phyloP scores from a whole-genome alignment of 2,888 invertebrate species.

The Adineta ricciae region DNA sequence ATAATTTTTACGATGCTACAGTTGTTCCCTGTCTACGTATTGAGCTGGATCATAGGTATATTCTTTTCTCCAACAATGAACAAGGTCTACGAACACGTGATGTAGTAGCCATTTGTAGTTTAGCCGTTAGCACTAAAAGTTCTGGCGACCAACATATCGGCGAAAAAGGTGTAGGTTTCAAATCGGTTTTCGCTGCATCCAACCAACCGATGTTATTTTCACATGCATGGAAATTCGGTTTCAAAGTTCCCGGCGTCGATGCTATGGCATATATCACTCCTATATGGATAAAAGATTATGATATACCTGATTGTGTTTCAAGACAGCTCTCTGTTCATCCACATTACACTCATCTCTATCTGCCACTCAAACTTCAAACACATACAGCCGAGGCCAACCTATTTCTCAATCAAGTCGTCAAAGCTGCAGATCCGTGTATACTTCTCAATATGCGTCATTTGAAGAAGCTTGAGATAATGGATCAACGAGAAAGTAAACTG shows the following conservation, averaged over 20 bases:
- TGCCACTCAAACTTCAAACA: conserved; percentile 19
- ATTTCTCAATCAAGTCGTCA: neutral
- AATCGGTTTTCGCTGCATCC: conserved; percentile 22
- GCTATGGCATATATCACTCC: conserved; percentile 30
- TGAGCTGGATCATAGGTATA: conserved; percentile 16
- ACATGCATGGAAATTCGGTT: conserved; percentile 15
- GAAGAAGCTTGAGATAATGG: neutral
- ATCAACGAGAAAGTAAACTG: neutral
- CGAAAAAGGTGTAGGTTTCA: conserved; percentile 30
- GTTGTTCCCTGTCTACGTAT: conserved; percentile 10
- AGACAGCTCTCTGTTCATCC: neutral
- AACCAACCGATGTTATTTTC: conserved; percentile 24
- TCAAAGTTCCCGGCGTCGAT: conserved; percentile 2
- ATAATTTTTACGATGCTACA: neutral
- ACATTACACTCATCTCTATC: conserved; percentile 9
- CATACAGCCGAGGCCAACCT: neutral
- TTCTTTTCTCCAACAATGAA: conserved; percentile 28
- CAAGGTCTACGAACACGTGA: conserved; percentile 19
- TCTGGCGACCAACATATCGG: conserved; percentile 22
- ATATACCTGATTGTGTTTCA: neutral
- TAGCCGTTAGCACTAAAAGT: conserved; percentile 18
- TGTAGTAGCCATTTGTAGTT: conserved; percentile 24
- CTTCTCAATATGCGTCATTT: neutral
- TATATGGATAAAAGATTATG: neutral
- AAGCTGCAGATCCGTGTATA: neutral